phyloP scores from a whole-genome alignment of 2,113 vertebrate species.

The Cercopithecus mona region DNA sequence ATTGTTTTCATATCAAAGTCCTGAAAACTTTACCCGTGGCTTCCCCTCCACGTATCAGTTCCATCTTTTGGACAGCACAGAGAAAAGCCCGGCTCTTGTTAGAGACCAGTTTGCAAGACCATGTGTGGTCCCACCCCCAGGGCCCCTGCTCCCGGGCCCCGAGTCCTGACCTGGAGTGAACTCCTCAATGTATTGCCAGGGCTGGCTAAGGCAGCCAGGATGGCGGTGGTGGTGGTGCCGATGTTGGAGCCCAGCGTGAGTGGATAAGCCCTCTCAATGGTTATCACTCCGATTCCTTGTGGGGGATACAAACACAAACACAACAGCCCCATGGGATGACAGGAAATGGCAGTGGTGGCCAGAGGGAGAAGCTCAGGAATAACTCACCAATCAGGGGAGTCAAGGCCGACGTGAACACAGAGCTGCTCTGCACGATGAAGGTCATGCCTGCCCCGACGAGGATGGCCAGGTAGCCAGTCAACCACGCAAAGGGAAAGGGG shows the following conservation, averaged over 20 bases:
- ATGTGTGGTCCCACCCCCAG: neutral
- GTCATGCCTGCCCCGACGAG: slow-evolving; percentile 96
- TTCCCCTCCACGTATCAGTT: neutral
- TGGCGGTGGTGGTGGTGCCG: slow-evolving; percentile 97
- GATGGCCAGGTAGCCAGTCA: slow-evolving; percentile 96
- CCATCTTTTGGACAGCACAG: neutral
- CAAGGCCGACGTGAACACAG: slow-evolving; percentile 97
- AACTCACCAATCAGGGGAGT: slow-evolving; percentile 96
- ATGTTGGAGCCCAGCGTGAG: slow-evolving; percentile 97
- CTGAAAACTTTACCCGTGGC: neutral
- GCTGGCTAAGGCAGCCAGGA: slow-evolving; percentile 95
- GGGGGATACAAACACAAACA: neutral
- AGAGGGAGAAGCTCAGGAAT: neutral
- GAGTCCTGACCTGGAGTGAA: slow-evolving; percentile 91
- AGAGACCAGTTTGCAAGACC: neutral
- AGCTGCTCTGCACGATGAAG: slow-evolving; percentile 97
- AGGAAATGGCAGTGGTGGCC: neutral
- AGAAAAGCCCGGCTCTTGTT: neutral
- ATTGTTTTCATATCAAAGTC: neutral
- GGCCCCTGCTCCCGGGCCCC: fast-evolving
- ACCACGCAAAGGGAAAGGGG: slow-evolving; percentile 94
- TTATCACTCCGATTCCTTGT: slow-evolving; percentile 94
- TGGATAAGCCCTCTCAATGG: slow-evolving; percentile 95
- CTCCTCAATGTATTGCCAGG: slow-evolving; percentile 89
- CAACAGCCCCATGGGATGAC: neutral